Base-by-base conservation (phyloP, 2,888 invertebrate species). In the Lasioglossum oenotherae region DNA sequence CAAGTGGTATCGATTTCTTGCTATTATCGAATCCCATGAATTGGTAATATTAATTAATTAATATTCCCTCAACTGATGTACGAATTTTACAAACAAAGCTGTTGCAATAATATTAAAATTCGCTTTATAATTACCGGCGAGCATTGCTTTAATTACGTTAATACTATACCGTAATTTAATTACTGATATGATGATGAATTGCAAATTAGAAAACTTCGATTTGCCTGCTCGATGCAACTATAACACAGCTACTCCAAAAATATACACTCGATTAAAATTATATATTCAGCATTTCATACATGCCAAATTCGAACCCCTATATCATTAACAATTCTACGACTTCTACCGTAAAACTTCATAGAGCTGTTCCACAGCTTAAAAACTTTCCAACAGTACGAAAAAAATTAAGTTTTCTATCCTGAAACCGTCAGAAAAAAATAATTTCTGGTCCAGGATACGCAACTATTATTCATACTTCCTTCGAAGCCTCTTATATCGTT, bases 401-500 rank as follows among this genome's bases (percentile, higher is more conserved):
- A 19, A 49, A 49, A 49, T 16, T 19, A 6, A 19, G 19, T 49
- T 49, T 2, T 0, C 6, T 49, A 6, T 46, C 46, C 46, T 8
- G 46, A 46, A 46, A 46, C 16, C 16, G 46, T 46, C 46, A 46
- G 46, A 16, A 46, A 46, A 44, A 16, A 16, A 16, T 16, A 4
- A 16, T 44, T 46, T 16, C 16, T 80, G 2, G 12, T 44, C 44
- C 49, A 60, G 67, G 64, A 80, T 35, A 77, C 76, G 76, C 64
- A 91, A 90, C 88, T 83, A 92, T 92, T 92, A 92, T 90, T 91
- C 86, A 16, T 46, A 0, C 46, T 46, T 16, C 46, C 46, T 46
- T 5, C 19, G 49, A 46, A 16, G 46, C 16, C 1, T 16, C 1
- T 16, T 46, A 19, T 19, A 19, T 49, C 46, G 4, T 49, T 19